Evolutionary conservation across 2,888 invertebrate genomes (phyloP).

Genomic region (Zeuzera pyrina): DNA sequence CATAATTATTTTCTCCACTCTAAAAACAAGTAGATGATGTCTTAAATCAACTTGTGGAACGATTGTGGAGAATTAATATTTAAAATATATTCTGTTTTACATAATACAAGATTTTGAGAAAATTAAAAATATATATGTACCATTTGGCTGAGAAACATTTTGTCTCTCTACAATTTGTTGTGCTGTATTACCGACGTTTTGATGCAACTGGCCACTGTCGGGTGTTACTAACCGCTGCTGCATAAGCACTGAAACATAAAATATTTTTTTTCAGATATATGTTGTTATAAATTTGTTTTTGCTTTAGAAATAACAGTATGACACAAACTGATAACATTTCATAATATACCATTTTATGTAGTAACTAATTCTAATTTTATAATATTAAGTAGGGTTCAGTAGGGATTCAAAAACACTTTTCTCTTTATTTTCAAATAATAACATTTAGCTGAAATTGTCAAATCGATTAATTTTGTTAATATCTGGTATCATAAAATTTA

Average conservation of each 20-base stretch:
- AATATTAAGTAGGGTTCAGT: no score
- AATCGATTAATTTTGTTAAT: no score
- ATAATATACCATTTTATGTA: no score
- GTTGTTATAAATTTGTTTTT: no score
- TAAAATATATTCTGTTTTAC: neutral
- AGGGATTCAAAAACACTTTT: no score
- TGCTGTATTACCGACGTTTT: conserved; percentile 29
- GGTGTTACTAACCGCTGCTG: conserved; percentile 49
- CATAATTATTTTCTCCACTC: conserved; percentile 42
- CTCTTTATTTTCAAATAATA: no score
- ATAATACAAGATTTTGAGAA: neutral
- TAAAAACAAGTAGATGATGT: conserved; percentile 54
- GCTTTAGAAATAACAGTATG: no score
- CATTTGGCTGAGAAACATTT: conserved; percentile 33
- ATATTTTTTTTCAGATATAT: neutral
- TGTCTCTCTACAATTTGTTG: conserved; percentile 51
- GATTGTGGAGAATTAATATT: conserved; percentile 38
- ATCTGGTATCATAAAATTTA: no score
- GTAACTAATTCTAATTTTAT: no score
- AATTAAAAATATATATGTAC: conserved; percentile 22
- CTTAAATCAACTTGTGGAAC: conserved; percentile 61
- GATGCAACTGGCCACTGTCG: conserved; percentile 46
- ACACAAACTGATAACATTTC: no score
- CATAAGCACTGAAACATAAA: conserved; percentile 1
- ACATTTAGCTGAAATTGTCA: no score